Evolutionary conservation across 2,797 vertebrate genomes (phyloP).

Genomic region (Gymnocypris eckloni): DNA sequence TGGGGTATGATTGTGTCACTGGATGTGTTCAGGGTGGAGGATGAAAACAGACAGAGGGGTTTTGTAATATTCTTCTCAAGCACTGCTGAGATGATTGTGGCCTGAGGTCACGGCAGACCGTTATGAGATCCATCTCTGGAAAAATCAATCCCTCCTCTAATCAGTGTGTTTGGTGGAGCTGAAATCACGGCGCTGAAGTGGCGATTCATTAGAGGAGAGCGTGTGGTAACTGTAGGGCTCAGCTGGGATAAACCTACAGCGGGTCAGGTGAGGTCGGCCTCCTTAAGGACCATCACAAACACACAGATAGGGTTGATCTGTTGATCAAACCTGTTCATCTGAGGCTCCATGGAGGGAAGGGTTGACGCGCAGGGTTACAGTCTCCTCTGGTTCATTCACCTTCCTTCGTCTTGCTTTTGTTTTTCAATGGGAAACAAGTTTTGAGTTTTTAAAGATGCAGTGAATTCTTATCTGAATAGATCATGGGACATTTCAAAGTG

Average conservation of each 20-base stretch:
- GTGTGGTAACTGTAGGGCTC: neutral
- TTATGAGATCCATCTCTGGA: slow-evolving; percentile 9
- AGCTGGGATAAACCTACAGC: neutral
- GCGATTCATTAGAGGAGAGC: neutral
- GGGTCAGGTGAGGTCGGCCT: slow-evolving; percentile 5
- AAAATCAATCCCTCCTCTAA: slow-evolving; percentile 14
- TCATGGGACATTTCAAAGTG: neutral
- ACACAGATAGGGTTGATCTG: neutral
- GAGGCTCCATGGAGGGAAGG: neutral
- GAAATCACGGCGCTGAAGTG: neutral
- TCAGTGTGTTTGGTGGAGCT: slow-evolving; percentile 18
- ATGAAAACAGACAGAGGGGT: neutral
- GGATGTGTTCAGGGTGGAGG: neutral
- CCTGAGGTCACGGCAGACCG: slow-evolving; percentile 2
- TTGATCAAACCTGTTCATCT: neutral
- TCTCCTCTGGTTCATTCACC: neutral
- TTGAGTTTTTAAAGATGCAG: neutral
- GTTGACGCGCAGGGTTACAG: neutral
- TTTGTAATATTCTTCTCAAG: neutral
- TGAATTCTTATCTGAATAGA: neutral
- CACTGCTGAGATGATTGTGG: slow-evolving; percentile 13
- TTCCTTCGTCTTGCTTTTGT: neutral
- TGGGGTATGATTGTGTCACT: neutral
- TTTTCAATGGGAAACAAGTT: neutral
- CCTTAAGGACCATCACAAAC: slow-evolving; percentile 7